Conservation (phyloP, 2,888 invertebrate species). For the Sinotaia quadrata region DNA sequence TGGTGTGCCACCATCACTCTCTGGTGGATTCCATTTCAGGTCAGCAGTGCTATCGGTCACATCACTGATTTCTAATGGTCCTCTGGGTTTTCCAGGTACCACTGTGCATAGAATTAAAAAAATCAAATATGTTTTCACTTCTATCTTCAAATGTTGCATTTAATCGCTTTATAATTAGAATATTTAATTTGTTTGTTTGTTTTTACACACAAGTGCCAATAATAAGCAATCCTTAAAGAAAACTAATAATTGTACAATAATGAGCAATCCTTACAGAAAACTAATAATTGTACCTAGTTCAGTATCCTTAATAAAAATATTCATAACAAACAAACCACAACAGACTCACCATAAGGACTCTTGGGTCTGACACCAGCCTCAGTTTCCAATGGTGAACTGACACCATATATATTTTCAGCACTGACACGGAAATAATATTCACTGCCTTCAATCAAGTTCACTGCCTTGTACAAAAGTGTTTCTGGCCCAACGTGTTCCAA, state of each 20-base stretch:
- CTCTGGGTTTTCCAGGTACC: conserved; percentile 90
- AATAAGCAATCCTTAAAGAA: background rate
- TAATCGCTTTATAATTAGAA: too few relatives aligned
- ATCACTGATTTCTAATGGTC: conserved; percentile 82
- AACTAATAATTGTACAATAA: background rate
- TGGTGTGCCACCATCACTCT: conserved; percentile 68
- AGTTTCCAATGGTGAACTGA: conserved; percentile 79
- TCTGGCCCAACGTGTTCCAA: conserved; percentile 38
- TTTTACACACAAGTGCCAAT: background rate
- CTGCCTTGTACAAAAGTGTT: conserved; percentile 45
- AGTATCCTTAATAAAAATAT: background rate
- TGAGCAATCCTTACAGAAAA: background rate
- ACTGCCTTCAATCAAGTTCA: conserved; percentile 55
- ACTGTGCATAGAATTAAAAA: conserved; percentile 75
- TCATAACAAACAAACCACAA: background rate
- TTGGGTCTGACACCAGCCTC: conserved; percentile 43
- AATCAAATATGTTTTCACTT: too few relatives aligned
- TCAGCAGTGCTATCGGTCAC: conserved; percentile 90
- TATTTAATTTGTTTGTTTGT: too few relatives aligned
- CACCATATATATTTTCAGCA: conserved; percentile 89
- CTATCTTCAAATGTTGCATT: too few relatives aligned
- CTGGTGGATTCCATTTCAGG: conserved; percentile 74
- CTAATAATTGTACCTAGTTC: background rate
- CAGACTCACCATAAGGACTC: background rate
- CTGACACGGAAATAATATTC: conserved; percentile 88